Percentiles rank a stretch among this genome's conserved stretches.
phyloP scores from a whole-genome alignment of 2,888 invertebrate species.

The Thera britannica region DNA sequence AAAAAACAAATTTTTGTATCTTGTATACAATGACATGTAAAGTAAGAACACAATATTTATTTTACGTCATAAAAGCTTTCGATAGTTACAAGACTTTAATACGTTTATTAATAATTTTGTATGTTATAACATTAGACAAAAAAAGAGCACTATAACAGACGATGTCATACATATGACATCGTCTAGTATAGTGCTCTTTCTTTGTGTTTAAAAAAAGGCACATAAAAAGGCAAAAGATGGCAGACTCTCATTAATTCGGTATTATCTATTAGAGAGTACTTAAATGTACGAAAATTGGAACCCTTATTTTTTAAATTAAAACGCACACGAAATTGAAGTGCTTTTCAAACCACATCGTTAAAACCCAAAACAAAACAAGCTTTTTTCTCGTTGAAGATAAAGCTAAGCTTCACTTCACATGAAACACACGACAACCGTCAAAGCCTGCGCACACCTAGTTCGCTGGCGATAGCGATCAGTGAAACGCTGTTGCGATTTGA shows the following conservation, averaged over 20 bases:
- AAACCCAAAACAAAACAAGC: neutral
- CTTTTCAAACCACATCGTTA: constrained; percentile 4
- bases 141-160: too few species aligned
- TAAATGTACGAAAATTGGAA: neutral
- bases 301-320: neutral
- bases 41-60: too few species aligned
- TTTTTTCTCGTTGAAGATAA: neutral
- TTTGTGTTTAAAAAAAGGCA: neutral
- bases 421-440: constrained; percentile 26
- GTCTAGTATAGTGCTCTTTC: neutral
- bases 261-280: neutral
- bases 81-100: too few species aligned
- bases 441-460: too few species aligned
- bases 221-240: neutral
- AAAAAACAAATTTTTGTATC: too few species aligned
- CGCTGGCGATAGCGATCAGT: too few species aligned
- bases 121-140: too few species aligned
- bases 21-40: too few species aligned
- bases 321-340: neutral
- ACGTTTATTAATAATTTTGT: too few species aligned
- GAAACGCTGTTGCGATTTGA: too few species aligned
- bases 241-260: neutral
- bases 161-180: too few species aligned
- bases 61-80: too few species aligned
- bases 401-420: neutral